These are phyloP conservation scores for Rhimphoctona megacephalus DNA, from an alignment of 2,888 invertebrate species.

Conservation along the genomic window DNA sequence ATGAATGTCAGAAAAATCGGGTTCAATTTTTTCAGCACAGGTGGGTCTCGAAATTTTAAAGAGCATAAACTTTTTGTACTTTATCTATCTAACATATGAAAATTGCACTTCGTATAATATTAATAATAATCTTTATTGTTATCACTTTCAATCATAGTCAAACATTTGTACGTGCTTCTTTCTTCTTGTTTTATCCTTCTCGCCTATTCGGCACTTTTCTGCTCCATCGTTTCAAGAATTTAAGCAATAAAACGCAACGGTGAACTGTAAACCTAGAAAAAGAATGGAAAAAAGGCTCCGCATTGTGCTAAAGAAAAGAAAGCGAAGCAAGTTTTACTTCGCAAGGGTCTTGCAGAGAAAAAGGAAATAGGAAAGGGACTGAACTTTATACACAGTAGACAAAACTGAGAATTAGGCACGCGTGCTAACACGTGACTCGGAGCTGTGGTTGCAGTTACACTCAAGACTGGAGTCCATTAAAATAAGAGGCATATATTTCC, in stretches of 20 bases:
- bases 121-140: not conserved
- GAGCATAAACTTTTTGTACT: not conserved
- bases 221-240: not conserved
- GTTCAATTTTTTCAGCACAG: not conserved
- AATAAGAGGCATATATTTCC: not conserved
- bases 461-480: not conserved
- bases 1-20: not conserved
- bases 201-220: not conserved
- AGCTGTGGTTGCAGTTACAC: not conserved
- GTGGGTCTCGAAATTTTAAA: not conserved
- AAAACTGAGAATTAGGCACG: slow-evolving; percentile 48
- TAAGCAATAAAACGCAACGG: slow-evolving; percentile 5
- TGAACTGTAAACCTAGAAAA: slow-evolving; percentile 14
- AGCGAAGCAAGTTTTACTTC: not conserved
- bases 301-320: not conserved
- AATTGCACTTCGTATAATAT: not conserved
- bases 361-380: not conserved
- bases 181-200: not conserved
- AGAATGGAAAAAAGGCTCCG: not conserved
- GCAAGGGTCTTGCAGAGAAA: not conserved
- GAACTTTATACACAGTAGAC: slow-evolving; percentile 28
- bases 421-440: slow-evolving; percentile 38
- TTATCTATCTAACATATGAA: no score
- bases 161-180: not conserved
- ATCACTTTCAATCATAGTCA: slow-evolving; percentile 21